A percentile compares a stretch with the other conserved stretches of the same genome.
Evolutionary conservation across 2,113 vertebrate genomes (phyloP).

Genomic region (Origma solitaria): DNA sequence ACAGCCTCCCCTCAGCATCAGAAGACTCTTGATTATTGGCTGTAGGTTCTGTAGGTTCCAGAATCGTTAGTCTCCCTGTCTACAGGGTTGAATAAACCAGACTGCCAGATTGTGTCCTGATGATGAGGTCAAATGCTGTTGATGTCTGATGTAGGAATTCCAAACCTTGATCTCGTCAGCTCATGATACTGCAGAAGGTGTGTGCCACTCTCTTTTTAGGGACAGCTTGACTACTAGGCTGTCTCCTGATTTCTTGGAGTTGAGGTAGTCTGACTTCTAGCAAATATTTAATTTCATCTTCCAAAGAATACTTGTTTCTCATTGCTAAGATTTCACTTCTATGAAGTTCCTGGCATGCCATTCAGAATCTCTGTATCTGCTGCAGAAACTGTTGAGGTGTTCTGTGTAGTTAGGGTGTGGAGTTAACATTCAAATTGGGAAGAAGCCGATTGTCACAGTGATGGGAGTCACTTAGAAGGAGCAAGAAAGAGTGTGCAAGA

Average conservation of each 20-base stretch:
- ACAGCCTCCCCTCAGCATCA: not conserved
- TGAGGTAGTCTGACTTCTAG: not conserved
- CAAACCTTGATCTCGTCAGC: not conserved
- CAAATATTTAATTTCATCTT: not conserved
- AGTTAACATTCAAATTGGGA: not conserved
- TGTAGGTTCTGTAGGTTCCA: not conserved
- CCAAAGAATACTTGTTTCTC: not conserved
- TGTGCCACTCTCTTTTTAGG: not conserved
- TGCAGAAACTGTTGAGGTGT: not conserved
- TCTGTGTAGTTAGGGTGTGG: not conserved
- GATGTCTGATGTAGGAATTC: not conserved
- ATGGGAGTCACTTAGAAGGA: not conserved
- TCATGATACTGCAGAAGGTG: not conserved
- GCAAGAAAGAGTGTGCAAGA: not conserved
- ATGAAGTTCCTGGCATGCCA: not conserved
- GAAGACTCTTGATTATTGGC: not conserved
- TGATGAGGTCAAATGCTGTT: not conserved
- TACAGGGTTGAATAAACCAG: not conserved
- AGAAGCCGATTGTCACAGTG: not conserved
- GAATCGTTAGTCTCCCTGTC: not conserved
- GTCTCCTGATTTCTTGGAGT: not conserved
- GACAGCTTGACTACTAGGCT: not conserved
- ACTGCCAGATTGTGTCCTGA: not conserved
- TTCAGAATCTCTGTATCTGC: not conserved
- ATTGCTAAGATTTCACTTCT: not conserved